phyloP scores from a whole-genome alignment of 2,113 vertebrate genomes.

The Jacana jacana region DNA sequence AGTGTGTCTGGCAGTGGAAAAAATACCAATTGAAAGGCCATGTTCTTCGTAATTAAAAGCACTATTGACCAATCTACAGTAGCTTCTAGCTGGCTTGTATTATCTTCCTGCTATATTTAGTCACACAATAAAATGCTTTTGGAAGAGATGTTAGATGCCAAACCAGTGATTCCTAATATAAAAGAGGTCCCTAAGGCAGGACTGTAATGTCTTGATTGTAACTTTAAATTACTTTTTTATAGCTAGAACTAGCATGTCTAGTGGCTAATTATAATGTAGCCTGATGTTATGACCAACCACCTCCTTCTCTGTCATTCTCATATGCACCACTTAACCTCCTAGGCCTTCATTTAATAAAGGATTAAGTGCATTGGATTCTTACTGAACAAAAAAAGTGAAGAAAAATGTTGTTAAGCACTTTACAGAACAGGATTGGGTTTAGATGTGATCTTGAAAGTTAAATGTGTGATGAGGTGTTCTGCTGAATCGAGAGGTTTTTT shows the following conservation, averaged over 20 bases:
- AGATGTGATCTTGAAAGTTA: background rate
- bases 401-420: background rate
- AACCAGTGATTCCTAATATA: conserved; percentile 5
- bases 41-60: background rate
- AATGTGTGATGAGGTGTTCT: background rate
- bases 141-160: background rate
- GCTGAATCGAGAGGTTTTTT: background rate
- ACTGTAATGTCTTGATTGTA: conserved; percentile 25
- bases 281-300: background rate
- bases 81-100: background rate
- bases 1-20: background rate
- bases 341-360: background rate
- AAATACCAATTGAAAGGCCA: background rate
- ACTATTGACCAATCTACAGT: background rate
- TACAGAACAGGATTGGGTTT: background rate
- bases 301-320: background rate
- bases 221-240: conserved; percentile 32
- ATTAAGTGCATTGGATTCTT: background rate
- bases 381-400: background rate
- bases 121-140: background rate
- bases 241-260: background rate
- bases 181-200: background rate
- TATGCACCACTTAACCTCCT: background rate
- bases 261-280: background rate
- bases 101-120: background rate